Base-by-base conservation (phyloP, 2,888 invertebrate species). In the Lycophotia porphyrea region DNA sequence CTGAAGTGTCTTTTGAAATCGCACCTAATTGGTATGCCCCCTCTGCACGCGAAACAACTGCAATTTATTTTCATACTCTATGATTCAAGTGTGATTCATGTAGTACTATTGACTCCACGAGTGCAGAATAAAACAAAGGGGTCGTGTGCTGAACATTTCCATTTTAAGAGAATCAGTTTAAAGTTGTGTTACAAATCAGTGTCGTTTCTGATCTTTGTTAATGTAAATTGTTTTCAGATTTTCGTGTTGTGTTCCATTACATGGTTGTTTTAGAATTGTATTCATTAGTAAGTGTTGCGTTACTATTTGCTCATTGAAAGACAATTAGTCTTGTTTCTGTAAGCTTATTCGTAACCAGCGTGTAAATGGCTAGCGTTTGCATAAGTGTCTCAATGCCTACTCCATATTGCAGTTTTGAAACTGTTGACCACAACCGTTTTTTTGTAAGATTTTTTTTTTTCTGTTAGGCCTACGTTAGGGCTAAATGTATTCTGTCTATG, bases 181-280 rank as follows among this genome's bases (percentile, higher is more conserved):
- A 60, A 87, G 84, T 84, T 63, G 69, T 85, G 88, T 86, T 84
- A 91, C 92, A 92, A 93, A 92, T 92, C 91, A 92, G 89, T 87
- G 91, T 90, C 88, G 80, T 71, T 74, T 76, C 84, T 88, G 87
- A 91, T 90, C 89, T 91, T 80, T 90, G 86, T 80, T 72, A 52
- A 60, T 78, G 52, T 55, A 78, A 82, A 82, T 74, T 76, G 76
- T 69, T 83, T 80, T 84, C 68, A 76, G 72, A 76, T 74, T 68
- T 71, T 52, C 24, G 61, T 58, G 34, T 77, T 76, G 58, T 80
- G 39, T 69, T 69, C 67, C 21, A 44, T 71, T 80, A 76, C 31
- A 69, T 36, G 34, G 47, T 64, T 70, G 70, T 63, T 77, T 81
- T 61, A 60, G 66, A 9, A 31, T 47, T 27, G 34, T 82, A 27